Evolutionary conservation across 2,113 vertebrate genomes (phyloP).

Genomic region (Psittacula cyanocephala): DNA sequence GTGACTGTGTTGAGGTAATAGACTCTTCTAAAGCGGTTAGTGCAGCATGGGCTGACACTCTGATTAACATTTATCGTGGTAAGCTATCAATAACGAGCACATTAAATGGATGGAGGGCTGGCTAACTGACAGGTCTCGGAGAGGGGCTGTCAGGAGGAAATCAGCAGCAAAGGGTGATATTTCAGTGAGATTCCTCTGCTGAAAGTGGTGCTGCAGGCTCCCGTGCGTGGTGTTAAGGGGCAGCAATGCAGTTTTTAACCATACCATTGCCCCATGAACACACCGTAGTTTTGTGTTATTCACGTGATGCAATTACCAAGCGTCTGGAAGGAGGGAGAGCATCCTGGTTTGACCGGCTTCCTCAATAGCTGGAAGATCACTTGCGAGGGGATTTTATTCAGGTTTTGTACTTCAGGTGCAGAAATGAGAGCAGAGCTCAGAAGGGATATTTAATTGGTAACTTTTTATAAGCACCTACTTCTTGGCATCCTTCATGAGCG

Average conservation of each 20-base stretch:
- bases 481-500: neutral
- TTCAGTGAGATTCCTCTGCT: neutral
- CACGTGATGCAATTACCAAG: neutral
- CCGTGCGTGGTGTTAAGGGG: accelerated
- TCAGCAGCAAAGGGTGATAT: neutral
- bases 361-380: neutral
- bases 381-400: neutral
- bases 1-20: neutral
- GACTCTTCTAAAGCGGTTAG: neutral
- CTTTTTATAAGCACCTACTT: neutral
- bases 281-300: neutral
- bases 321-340: neutral
- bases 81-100: neutral
- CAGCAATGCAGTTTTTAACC: accelerated
- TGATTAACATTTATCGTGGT: neutral
- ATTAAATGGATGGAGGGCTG: neutral
- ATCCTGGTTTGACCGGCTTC: neutral
- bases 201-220: neutral
- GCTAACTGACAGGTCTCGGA: neutral
- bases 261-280: accelerated
- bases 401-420: neutral
- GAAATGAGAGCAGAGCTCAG: neutral
- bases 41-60: neutral
- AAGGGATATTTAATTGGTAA: neutral
- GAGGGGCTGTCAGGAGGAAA: neutral